Percentiles rank a stretch among this genome's conserved stretches.
Evolutionary conservation across 2,797 vertebrate genomes (phyloP).

Genomic region (Pipistrellus kuhlii): DNA sequence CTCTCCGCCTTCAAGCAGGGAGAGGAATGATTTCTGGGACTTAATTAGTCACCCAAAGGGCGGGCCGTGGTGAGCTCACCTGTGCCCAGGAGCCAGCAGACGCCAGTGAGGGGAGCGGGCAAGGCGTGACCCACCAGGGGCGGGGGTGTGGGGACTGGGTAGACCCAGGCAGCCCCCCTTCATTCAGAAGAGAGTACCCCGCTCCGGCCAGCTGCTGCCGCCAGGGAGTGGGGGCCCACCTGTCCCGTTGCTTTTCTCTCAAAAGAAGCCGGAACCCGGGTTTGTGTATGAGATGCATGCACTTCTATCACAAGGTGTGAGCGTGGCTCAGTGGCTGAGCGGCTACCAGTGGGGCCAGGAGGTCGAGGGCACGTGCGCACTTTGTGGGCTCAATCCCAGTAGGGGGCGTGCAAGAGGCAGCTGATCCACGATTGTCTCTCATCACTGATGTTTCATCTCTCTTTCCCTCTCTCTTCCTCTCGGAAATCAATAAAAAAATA

Average conservation of each 20-base stretch:
- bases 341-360: too few species aligned
- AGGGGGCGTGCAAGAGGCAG: too few species aligned
- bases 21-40: background rate
- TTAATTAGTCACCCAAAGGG: background rate
- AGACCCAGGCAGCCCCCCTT: background rate
- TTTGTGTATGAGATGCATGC: background rate
- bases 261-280: background rate
- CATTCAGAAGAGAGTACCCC: background rate
- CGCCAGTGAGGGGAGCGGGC: too few species aligned
- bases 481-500: too few species aligned
- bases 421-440: too few species aligned
- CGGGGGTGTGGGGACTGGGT: background rate
- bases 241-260: background rate
- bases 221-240: too few species aligned
- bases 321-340: too few species aligned
- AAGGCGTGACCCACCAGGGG: rapidly evolving
- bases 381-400: too few species aligned
- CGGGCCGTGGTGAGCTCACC: background rate
- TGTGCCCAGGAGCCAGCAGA: background rate
- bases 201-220: background rate
- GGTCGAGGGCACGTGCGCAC: too few species aligned
- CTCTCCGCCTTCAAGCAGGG: background rate
- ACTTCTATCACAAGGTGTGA: background rate
- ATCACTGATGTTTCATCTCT: too few species aligned
- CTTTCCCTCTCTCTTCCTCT: too few species aligned